A percentile compares a stretch with the other conserved stretches of the same genome.
phyloP scores from a whole-genome alignment of 1,140 invertebrate species.

The Cotesia typhae region DNA sequence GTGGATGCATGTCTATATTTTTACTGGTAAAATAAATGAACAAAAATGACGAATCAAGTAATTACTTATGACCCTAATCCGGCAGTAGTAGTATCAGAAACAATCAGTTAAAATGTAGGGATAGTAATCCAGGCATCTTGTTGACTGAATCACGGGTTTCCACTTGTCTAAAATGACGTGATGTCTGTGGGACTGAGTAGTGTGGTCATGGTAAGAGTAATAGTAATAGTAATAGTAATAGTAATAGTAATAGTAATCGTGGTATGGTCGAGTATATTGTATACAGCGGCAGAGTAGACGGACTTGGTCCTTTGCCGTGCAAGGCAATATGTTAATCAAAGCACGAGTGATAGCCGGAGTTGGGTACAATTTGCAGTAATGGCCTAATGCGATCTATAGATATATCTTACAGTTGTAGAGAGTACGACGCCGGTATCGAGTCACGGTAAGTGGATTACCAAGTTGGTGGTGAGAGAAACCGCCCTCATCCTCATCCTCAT shows the following conservation, averaged over 20 bases:
- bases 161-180: conserved; percentile 22
- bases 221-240: too few species aligned
- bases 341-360: conserved; percentile 45
- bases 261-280: conserved; percentile 4
- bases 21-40: too few species aligned
- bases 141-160: conserved; percentile 16
- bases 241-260: conserved; percentile 12
- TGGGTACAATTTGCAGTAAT: conserved; percentile 51
- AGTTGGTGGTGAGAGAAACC: conserved; percentile 41
- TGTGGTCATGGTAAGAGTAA: background rate
- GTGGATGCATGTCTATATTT: too few species aligned
- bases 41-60: background rate
- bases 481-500: conserved; percentile 37
- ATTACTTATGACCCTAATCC: background rate
- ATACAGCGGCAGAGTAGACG: background rate
- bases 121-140: conserved; percentile 9
- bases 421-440: conserved; percentile 41
- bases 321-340: conserved; percentile 54
- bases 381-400: conserved; percentile 46
- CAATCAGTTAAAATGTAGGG: background rate
- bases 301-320: conserved; percentile 31
- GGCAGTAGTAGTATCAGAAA: background rate
- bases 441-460: conserved; percentile 51
- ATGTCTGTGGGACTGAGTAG: conserved; percentile 10
- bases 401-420: conserved; percentile 27